phyloP scores from a whole-genome alignment of 2,113 vertebrate species.

The Silurus glanis region DNA sequence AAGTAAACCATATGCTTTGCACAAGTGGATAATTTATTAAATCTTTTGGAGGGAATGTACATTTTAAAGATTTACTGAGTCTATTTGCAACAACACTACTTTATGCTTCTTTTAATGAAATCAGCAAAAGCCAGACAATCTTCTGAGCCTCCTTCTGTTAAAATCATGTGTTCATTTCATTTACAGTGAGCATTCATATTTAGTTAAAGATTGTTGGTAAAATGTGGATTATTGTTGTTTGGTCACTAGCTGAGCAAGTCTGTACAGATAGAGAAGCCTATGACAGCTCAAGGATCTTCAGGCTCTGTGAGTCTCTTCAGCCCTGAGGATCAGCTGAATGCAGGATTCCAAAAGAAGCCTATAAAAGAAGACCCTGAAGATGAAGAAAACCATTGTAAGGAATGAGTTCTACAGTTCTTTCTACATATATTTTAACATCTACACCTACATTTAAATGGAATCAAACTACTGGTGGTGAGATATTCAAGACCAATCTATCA shows the following conservation, averaged over 20 bases:
- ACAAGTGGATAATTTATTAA: background rate
- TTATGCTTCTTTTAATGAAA: background rate
- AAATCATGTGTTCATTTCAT: background rate
- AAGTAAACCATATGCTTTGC: background rate
- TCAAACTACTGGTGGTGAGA: background rate
- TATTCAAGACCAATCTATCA: background rate
- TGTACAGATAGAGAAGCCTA: background rate
- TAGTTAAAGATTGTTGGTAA: background rate
- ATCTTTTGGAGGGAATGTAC: background rate
- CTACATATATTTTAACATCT: no score
- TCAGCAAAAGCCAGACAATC: background rate
- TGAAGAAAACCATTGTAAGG: background rate
- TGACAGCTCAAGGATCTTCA: background rate
- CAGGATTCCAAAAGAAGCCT: background rate
- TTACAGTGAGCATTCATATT: background rate
- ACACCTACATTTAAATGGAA: background rate
- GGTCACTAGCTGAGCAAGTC: background rate
- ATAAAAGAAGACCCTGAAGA: conserved; percentile 6
- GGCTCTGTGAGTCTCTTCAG: background rate
- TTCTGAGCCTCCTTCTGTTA: background rate
- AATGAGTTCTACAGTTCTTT: no score
- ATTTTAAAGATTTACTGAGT: background rate
- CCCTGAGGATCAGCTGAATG: background rate
- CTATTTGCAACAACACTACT: background rate
- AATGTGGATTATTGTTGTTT: background rate